Evolutionary conservation across 2,113 vertebrate genomes (phyloP).

Genomic region (Rhynchomys soricoides): DNA sequence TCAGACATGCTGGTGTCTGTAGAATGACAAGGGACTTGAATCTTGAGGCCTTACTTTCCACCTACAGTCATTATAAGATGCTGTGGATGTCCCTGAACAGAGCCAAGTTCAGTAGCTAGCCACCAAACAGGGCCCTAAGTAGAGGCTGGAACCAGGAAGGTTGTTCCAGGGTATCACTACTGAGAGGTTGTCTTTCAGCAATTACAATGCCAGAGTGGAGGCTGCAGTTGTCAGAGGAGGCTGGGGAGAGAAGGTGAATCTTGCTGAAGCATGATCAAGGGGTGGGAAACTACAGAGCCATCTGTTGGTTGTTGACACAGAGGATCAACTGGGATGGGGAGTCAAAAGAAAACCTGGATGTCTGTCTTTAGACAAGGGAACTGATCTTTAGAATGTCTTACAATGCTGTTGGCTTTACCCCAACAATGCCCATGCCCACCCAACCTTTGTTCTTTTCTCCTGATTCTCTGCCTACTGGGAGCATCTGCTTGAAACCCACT

Average conservation of each 20-base stretch:
- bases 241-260: not conserved
- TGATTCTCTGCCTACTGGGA: not conserved
- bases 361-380: not conserved
- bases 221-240: not conserved
- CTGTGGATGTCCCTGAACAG: not conserved
- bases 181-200: not conserved
- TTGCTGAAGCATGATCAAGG: not conserved
- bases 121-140: not conserved
- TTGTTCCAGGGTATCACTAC: not conserved
- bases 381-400: not conserved
- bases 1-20: not conserved
- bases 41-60: not conserved
- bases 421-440: not conserved
- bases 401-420: not conserved
- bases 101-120: not conserved
- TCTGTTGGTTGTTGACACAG: not conserved
- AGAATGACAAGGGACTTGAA: too few species aligned
- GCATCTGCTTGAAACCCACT: not conserved
- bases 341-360: not conserved
- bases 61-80: accelerated
- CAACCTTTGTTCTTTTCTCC: not conserved
- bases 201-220: not conserved
- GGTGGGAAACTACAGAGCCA: not conserved
- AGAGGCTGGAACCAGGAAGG: not conserved
- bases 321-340: not conserved